Base-by-base conservation (phyloP, 2,888 invertebrate genomes). In the Mesorhabditis belari region DNA sequence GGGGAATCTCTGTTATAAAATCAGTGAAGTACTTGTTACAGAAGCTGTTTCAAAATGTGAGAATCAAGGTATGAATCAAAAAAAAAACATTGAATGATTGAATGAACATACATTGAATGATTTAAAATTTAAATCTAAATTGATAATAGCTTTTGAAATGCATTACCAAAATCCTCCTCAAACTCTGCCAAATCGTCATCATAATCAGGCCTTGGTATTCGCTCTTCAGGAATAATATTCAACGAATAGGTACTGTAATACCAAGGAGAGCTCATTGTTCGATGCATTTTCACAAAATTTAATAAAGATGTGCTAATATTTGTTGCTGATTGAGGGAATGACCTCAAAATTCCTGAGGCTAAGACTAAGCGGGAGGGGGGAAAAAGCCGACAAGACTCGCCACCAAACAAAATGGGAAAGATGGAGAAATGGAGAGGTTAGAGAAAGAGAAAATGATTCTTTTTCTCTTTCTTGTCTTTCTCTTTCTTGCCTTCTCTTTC, bases 141-240 rank as follows among this genome's bases (percentile, higher is more conserved):
- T 17, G 29, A 54, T n/a, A 12, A 1, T 17, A 25, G 24, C 26
- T 9, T 24, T 54, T 19, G 17, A 12, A 12, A 25, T 12, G 12
- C 23, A 35, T n/a, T 19, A 35, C 44, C 44, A 17, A 17, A 9
- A 35, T 35, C 44, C n/a, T 35, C 12, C 19, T 25, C 21, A 6
- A 9, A 19, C 29, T 56, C 26, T 9, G 6, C 44, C 2, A 35
- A 19, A 35, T 56, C 56, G 26, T n/a, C 58, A 12, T 65, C 71
- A 64, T 74, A 72, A 57, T 72, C 72, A 24, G 67, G 60, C 5
- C 69, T 67, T 49, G 71, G 71, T 60, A 68, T 67, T 61, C 66
- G 65, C 60, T 74, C 73, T 57, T 75, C 75, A 25, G 74, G 75
- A 52, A 75, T 75, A 51, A 74, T 73, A 64, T 75, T 75, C 49